Evolutionary conservation across 1,140 invertebrate species (phyloP), one percentile per base, ranked within the genome.

Genomic region (Orussus abietinus): DNA sequence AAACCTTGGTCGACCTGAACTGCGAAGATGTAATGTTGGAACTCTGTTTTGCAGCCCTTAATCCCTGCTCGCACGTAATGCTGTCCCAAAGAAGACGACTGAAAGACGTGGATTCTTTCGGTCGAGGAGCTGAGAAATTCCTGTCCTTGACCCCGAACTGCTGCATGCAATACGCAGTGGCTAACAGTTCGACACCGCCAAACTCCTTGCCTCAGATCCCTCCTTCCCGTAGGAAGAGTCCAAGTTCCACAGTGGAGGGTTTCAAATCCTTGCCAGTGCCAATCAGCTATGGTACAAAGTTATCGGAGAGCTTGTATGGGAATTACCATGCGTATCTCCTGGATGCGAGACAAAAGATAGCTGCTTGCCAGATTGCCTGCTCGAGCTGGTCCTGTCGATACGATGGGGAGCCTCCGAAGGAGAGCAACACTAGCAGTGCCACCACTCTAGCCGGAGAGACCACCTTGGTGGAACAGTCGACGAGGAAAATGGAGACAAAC

Each of bases 1-100:
- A 92, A 66, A 95, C 92, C 0, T 70, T 98, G 37, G 76, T 98
- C 15, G 85, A 92, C 55, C 72, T 98, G 28, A 92, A 96, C 64
- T 97, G 92, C 71, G 96, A 98, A 74, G 96, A 98, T 68, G 80
- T 97, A n/a, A 92, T 97, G 86, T 76, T 96, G 53, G 90, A 95
- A 61, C 73, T 96, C 17, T 80, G 96, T 33, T 85, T 94, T 49
- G 87, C 85, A 72, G 87, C 94, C 61, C 74, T 97, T 32, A 78
- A 88, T 49, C 89, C 88, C 9, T 92, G 91, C 59, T 84, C 85
- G n/a, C 92, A 96, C 72, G 79, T 96, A 1, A 90, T 94, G 82
- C 76, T 90, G 5, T 89, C 88, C 13, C 86, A 91, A 64, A 72
- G 83, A 29, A 77, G 85, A 22, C 80, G 84, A 51, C 75, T 92